Evolutionary conservation across 2,888 invertebrate species (phyloP), one percentile per base, ranked within the genome.

Genomic region (Pachliopta kotzebuea): DNA sequence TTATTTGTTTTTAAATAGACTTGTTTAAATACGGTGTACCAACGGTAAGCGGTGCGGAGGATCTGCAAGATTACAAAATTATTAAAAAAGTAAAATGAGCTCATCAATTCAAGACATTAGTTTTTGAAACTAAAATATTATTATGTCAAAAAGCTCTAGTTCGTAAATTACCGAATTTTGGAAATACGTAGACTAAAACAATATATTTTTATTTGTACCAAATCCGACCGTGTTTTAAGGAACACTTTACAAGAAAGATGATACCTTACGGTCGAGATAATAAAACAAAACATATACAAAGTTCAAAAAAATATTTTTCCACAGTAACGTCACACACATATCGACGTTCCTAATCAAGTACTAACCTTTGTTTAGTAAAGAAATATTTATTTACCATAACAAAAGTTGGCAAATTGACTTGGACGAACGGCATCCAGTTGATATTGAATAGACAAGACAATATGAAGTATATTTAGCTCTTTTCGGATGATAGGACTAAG

Each of bases 31-130:
- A 88, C 80, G 2, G 88, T 87, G 55, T 85, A 88, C 64, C 80
- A 86, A 67, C 86, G 88, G 68, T 89, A 89, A 1, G 89, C 88
- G 7, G 85, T 71, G 17, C 85, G 82, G 7, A 88, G 70, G 11
- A 88, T 78, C 89, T 89, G 83, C 14, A 80, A 84, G 11, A 20
- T 55, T n/a, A 54, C 37, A 11, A 37, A 37, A 37, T 37, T 11
- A 37, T 37, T 37, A 24, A 56, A 59, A 0, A 20, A 20, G 0
- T 11, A 11, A 14, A 52, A 17, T 4, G 23, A 21, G 23, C 11
- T 52, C 11, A 21, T 14, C 4, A 17, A 14, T 21, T 8, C 4
- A 11, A 52, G n/a, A 7, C 18, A 31, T 55, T 55, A 26, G 18
- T 55, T 18, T 7, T 55, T 18, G 20, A 4, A 0, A n/a, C 0